Evolutionary conservation across 2,113 vertebrate genomes (phyloP).

Genomic region (Aspiorhynchus laticeps): DNA sequence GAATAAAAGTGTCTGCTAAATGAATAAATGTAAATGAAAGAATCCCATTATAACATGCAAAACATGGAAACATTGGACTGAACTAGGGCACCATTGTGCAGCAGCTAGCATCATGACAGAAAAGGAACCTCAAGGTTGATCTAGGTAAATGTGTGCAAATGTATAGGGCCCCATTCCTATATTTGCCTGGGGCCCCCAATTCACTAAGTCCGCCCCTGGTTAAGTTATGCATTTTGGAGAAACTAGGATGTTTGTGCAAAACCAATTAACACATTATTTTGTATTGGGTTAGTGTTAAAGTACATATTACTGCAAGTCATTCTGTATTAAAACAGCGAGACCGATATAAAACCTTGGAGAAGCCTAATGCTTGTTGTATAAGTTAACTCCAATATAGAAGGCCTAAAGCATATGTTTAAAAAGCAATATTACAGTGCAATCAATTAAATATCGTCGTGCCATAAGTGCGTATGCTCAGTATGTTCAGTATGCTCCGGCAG

Average conservation of each 20-base stretch:
- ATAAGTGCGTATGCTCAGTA: background rate
- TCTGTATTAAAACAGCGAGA: background rate
- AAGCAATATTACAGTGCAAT: background rate
- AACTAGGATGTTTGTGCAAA: background rate
- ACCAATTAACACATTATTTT: background rate
- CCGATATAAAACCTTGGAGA: background rate
- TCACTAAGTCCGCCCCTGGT: too few species aligned
- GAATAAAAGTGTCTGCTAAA: too few species aligned
- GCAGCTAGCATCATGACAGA: too few species aligned
- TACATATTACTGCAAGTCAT: background rate
- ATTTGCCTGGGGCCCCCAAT: too few species aligned
- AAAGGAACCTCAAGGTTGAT: too few species aligned
- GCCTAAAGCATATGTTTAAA: background rate
- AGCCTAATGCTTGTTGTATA: background rate
- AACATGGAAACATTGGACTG: too few species aligned
- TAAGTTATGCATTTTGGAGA: background rate
- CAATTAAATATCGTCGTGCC: background rate
- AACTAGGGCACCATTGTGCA: too few species aligned
- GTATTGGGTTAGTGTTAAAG: background rate
- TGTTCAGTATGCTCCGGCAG: background rate
- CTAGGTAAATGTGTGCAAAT: too few species aligned
- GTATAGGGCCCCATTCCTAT: too few species aligned
- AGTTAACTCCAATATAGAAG: background rate
- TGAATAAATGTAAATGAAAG: too few species aligned
- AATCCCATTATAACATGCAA: too few species aligned